These are phyloP conservation scores for Pseudococcus jackbeardsleyi DNA, from an alignment of 2,888 invertebrate genomes.

Conservation along the genomic window DNA sequence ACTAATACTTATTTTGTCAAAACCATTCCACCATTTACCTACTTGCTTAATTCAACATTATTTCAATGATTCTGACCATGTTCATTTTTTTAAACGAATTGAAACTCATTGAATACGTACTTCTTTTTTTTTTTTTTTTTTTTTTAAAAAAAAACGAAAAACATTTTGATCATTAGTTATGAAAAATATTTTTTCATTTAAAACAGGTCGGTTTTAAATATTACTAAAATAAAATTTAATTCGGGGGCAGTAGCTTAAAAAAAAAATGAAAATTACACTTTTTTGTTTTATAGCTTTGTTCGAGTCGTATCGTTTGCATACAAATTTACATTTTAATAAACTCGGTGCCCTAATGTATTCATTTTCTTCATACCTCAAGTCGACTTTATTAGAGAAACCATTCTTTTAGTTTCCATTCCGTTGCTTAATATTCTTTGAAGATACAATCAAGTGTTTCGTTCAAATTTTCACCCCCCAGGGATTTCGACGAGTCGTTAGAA, in stretches of 20 bases:
- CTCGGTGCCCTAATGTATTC: not conserved
- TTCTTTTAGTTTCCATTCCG: not conserved
- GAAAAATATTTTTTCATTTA: too few relatives aligned
- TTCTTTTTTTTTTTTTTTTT: too few relatives aligned
- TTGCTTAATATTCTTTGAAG: not conserved
- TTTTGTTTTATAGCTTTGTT: not conserved
- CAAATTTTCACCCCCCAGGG: not conserved
- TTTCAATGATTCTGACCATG: too few relatives aligned
- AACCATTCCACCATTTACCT: not conserved
- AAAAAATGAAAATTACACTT: not conserved
- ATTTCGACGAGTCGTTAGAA: not conserved
- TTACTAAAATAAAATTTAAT: too few relatives aligned
- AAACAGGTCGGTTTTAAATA: too few relatives aligned
- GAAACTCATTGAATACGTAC: too few relatives aligned
- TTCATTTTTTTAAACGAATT: too few relatives aligned
- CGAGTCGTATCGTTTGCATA: slow-evolving; percentile 20
- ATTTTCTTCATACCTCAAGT: not conserved
- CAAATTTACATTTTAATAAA: slow-evolving; percentile 28
- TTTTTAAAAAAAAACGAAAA: too few relatives aligned
- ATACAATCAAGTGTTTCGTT: not conserved
- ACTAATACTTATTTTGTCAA: not conserved
- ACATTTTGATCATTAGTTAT: too few relatives aligned
- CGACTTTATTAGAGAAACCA: not conserved
- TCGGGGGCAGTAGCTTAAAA: not conserved
- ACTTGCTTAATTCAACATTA: too few relatives aligned